Base-by-base conservation (phyloP, 2,113 vertebrate genomes). In the Haliaeetus leucogaster region DNA sequence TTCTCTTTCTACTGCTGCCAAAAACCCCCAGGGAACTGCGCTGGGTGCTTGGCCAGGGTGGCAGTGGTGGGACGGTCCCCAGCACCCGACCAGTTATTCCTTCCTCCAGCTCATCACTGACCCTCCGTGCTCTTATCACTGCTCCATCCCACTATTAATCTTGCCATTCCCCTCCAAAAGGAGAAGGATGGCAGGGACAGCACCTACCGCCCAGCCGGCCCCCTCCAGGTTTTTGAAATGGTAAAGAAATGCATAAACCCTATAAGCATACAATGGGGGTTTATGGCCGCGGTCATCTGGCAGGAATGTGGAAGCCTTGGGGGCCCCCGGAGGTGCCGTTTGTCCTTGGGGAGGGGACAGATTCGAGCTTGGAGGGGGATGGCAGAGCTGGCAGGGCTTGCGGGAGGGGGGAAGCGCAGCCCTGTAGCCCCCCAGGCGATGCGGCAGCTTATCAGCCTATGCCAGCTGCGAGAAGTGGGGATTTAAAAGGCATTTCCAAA, bases 241-340 rank as follows among this genome's bases (percentile, higher is more conserved):
- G 52, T 67, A 81, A 90, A 92, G 86, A 86, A 81, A 78, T 10
- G 63, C 20, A 13, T 34, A 34, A 29, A 15, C 25, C 21, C 55
- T 13, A 2, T 42, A 30, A 0, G 52, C 83, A 73, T 91, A 95
- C 95, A 96, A 94, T 91, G 74, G 83, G 86, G 79, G 45, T 97
- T 95, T 96, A 96, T 68, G 65, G 91, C 40, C 5, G 38, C 4
- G 1, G 6, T 92, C 81, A 59, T 91, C 77, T 22, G 3, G 40
- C 56, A 89, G 77, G 94, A 96, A 92, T 94, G 94, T 89, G 93
- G 93, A 95, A 94, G 83, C 71, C 83, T 84, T 21, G 8, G n/a
- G 59, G 84, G 72, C 43, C 59, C 65, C 42, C 56, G 42, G 48
- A 91, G 50, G 32, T 91, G 68, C 56, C 78, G 26, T 86, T 93